Conservation (phyloP, 2,797 vertebrate genomes). For the Yasuhikotakia modesta region DNA sequence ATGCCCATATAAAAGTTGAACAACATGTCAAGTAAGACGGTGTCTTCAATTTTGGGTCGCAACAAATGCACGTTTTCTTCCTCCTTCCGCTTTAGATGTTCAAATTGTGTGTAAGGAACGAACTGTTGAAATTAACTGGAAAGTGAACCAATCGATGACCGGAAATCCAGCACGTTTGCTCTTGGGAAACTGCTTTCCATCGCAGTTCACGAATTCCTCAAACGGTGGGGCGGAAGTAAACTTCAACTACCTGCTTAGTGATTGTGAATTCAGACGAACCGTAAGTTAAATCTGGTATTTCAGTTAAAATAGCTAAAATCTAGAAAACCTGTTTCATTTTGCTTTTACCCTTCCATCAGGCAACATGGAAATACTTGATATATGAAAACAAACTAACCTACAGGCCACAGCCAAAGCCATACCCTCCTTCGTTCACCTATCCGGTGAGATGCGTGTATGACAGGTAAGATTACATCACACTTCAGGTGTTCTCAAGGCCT, state of each 20-base stretch:
- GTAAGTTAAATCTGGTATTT: slow-evolving; percentile 48
- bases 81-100: slow-evolving; percentile 63
- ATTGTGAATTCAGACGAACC: slow-evolving; percentile 70
- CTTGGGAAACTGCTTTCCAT: slow-evolving; percentile 72
- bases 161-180: slow-evolving; percentile 66
- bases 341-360: slow-evolving; percentile 50
- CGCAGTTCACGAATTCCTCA: slow-evolving; percentile 45
- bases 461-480: slow-evolving; percentile 58
- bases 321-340: background rate
- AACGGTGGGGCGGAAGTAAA: slow-evolving; percentile 55
- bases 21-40: background rate
- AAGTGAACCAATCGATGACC: slow-evolving; percentile 52
- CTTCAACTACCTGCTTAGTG: slow-evolving; percentile 63
- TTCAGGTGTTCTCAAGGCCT: background rate
- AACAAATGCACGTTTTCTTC: accelerated
- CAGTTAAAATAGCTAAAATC: too few species aligned
- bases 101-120: slow-evolving; percentile 61
- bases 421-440: slow-evolving; percentile 54
- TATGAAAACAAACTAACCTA: slow-evolving; percentile 67
- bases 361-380: slow-evolving; percentile 62
- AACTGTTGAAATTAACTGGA: slow-evolving; percentile 67
- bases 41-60: background rate
- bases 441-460: slow-evolving; percentile 65
- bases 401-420: slow-evolving; percentile 60
- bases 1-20: background rate